Base-by-base conservation (phyloP, 2,888 invertebrate genomes). In the Phrixothrix hirtus region DNA sequence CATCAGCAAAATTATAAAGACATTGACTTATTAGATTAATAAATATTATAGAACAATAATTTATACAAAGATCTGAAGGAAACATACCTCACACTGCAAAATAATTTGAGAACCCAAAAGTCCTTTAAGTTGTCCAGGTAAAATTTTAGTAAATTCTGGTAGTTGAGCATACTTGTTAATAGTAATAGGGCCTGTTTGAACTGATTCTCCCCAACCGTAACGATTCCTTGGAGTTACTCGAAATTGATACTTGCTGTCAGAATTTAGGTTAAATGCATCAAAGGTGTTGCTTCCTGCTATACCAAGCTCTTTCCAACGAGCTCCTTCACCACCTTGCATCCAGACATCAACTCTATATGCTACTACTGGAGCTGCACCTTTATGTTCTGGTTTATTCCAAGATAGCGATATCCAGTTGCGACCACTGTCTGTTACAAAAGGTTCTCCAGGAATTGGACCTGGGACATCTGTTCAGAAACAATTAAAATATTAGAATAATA, bases 191-290 rank as follows among this genome's bases (percentile, higher is more conserved):
- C 76, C 76, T 1, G 83, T 81, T 66, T 86, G 86, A 0, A 85
- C 83, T 0, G 90, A 80, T 62, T 90, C 88, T 7, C 95, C 93
- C 87, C 91, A 92, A 21, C 95, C 95, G 69, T 91, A 92, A 63
- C 92, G 84, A 78, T 95, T 95, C 49, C 90, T 81, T 1, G 95
- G 92, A 0, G 92, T 91, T 6, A 95, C 84, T 47, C 93, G 83
- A 76, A 95, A 94, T 72, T 90, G 87, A 72, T 95, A 95, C 67
- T 89, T 87, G 29, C 83, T 81, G 31, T 87, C 88, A 26, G 88
- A 82, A 66, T 87, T 87, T 47, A 93, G 77, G 71, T 92, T 91
- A 75, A 92, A 92, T 0, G 86, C 88, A 71, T 93, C 93, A 71
- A 86, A 91, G 5, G 85, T 84, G 70, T 87, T 89, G 36, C 89